These are phyloP conservation scores for Scaptomyza hsui DNA, from an alignment of 1,140 invertebrate species.

Conservation along the genomic window DNA sequence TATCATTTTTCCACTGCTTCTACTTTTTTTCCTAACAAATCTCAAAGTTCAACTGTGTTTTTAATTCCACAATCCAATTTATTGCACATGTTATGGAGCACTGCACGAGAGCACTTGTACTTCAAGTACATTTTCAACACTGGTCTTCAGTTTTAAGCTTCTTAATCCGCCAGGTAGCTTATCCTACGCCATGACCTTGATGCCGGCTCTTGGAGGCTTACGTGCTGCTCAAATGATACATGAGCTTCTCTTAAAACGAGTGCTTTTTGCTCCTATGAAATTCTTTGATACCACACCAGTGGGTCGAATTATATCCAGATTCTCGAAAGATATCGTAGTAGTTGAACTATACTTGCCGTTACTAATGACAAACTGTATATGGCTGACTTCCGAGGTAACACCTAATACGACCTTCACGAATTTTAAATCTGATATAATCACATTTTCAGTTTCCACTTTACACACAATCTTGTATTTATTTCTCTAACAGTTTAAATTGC, in stretches of 20 bases:
- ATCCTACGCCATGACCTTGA: neutral
- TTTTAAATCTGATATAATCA: too few relatives aligned
- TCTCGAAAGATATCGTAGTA: slow-evolving; percentile 13
- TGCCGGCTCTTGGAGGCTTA: slow-evolving; percentile 4
- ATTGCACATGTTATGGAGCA: slow-evolving; percentile 1
- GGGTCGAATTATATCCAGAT: slow-evolving; percentile 10
- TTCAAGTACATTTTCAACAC: neutral
- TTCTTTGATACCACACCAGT: slow-evolving; percentile 27
- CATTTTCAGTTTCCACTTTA: neutral
- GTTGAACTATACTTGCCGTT: slow-evolving; percentile 1
- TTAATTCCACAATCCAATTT: neutral
- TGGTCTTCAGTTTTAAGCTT: neutral
- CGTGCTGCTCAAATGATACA: slow-evolving; percentile 6
- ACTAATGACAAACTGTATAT: neutral
- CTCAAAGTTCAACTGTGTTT: slow-evolving; percentile 3
- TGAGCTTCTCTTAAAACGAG: neutral
- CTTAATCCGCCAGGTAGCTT: slow-evolving; percentile 14
- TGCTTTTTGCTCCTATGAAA: neutral
- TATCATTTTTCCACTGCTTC: neutral
- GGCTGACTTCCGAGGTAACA: slow-evolving; percentile 15
- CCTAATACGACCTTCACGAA: neutral
- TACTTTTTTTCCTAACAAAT: neutral
- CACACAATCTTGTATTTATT: neutral
- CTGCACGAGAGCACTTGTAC: neutral
- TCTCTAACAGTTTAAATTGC: neutral